Evolutionary conservation across 2,113 vertebrate genomes (phyloP).

Genomic region (Petrocephalus zakoni): DNA sequence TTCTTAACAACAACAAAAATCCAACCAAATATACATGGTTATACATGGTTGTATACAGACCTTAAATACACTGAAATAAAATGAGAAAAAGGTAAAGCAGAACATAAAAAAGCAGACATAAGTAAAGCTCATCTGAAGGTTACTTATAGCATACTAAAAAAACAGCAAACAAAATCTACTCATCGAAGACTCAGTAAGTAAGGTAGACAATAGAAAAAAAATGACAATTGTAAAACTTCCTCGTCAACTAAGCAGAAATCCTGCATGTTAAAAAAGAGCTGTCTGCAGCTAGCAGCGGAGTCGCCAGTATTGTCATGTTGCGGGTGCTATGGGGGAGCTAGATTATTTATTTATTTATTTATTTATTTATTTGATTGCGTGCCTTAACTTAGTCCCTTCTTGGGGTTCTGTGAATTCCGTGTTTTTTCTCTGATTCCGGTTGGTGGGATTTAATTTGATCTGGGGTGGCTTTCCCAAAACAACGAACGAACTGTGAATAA

Average conservation of each 20-base stretch:
- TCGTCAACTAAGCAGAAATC: background rate
- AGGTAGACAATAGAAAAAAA: background rate
- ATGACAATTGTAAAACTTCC: background rate
- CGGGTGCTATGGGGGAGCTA: no score
- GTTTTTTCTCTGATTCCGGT: no score
- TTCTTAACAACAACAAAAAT: background rate
- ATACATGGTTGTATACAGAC: no score
- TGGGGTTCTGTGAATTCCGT: no score
- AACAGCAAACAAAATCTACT: background rate
- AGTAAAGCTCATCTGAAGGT: background rate
- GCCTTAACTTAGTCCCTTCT: no score
- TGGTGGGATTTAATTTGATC: no score
- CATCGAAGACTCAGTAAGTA: background rate
- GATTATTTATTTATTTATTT: no score
- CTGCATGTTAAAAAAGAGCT: background rate
- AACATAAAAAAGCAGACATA: background rate
- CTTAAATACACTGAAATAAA: background rate
- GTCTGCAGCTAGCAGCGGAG: background rate
- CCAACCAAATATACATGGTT: no score
- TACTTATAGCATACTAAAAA: background rate
- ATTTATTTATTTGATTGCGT: no score
- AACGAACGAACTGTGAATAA: no score
- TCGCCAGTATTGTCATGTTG: no score
- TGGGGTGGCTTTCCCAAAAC: no score
- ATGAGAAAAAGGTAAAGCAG: background rate